phyloP scores from a whole-genome alignment of 2,113 vertebrate species.

The Crocuta crocuta region DNA sequence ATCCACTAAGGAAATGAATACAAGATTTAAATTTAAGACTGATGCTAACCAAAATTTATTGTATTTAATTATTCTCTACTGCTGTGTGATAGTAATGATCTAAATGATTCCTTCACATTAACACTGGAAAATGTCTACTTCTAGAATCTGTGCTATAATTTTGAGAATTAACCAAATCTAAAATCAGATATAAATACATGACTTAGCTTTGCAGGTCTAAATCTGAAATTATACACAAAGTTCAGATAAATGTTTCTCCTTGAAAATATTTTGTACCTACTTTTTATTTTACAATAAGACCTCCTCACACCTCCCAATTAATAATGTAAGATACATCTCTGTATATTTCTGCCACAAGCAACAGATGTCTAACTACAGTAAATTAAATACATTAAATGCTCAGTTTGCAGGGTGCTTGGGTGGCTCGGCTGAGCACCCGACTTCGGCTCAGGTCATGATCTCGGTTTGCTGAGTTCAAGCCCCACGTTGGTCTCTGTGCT shows the following conservation, averaged over 20 bases:
- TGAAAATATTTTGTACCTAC: background rate
- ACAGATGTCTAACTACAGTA: background rate
- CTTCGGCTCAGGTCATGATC: no score
- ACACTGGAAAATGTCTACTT: background rate
- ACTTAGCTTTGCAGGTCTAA: background rate
- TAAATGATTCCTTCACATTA: background rate
- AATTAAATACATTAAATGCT: background rate
- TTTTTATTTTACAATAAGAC: background rate
- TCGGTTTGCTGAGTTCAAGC: no score
- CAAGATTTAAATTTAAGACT: background rate
- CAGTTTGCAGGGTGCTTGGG: background rate
- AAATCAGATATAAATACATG: background rate
- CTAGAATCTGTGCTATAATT: background rate
- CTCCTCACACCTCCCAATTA: background rate
- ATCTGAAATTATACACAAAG: background rate
- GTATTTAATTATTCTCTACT: background rate
- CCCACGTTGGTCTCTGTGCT: no score
- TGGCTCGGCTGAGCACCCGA: no score
- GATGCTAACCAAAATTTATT: background rate
- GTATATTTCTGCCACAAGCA: background rate
- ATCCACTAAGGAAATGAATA: background rate
- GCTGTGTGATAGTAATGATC: background rate
- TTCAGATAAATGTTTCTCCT: background rate
- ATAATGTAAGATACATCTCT: background rate
- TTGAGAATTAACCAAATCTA: background rate